A percentile compares a stretch with the other conserved stretches of the same genome.
Evolutionary conservation across 2,797 vertebrate species (phyloP).

Genomic region (Sparidentex hasta): DNA sequence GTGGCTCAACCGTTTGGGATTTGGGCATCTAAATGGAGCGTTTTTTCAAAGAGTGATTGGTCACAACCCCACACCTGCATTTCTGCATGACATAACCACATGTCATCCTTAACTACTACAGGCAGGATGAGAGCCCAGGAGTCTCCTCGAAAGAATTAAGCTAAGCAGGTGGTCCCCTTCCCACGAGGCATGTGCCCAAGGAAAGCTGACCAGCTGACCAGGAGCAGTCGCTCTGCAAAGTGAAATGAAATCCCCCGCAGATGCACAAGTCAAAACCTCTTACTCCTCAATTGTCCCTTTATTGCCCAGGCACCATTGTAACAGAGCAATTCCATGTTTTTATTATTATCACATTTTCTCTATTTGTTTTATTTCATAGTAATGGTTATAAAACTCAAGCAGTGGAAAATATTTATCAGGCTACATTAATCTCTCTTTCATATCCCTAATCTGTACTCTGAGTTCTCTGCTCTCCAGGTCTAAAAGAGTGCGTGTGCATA

Average conservation of each 20-base stretch:
- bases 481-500: neutral
- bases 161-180: conserved; percentile 28
- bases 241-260: conserved; percentile 8
- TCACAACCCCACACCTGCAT: conserved; percentile 8
- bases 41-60: conserved; percentile 25
- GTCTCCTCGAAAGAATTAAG: conserved; percentile 33
- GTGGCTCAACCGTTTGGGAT: conserved; percentile 15
- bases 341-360: conserved; percentile 8
- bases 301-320: neutral
- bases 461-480: conserved; percentile 18
- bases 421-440: conserved; percentile 23
- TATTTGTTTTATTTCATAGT: conserved; percentile 27
- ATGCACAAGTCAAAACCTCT: neutral
- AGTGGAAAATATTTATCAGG: conserved; percentile 24
- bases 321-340: conserved; percentile 4
- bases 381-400: conserved; percentile 17
- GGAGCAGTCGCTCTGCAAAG: conserved; percentile 1
- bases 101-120: neutral
- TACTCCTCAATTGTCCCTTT: neutral
- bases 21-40: conserved; percentile 11
- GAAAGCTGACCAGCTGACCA: conserved; percentile 28
- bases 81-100: conserved; percentile 22
- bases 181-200: conserved; percentile 20
- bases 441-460: conserved; percentile 18
- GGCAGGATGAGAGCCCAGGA: conserved; percentile 23